Conservation (phyloP, 2,888 invertebrate species). For the Apamea epomidion region DNA sequence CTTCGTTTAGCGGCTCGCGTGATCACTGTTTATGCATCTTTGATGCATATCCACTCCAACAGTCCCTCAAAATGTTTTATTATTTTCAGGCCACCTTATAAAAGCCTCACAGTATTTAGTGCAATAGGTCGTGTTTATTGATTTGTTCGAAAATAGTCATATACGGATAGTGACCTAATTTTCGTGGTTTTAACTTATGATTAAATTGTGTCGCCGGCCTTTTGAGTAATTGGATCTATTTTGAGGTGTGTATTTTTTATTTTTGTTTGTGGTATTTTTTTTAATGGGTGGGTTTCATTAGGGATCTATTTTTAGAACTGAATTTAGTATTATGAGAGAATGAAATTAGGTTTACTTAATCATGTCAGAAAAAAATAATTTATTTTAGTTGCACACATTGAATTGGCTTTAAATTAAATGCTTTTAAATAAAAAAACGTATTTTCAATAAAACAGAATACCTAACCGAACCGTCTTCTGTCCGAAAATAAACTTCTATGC, state of each 20-base stretch:
- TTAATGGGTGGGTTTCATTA: constrained; percentile 18
- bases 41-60: constrained; percentile 75
- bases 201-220: constrained; percentile 49
- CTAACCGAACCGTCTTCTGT: background rate
- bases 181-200: constrained; percentile 60
- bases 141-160: constrained; percentile 71
- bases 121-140: constrained; percentile 80
- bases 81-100: constrained; percentile 84
- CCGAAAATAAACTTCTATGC: background rate
- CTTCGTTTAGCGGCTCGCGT: constrained; percentile 73
- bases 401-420: background rate
- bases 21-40: constrained; percentile 80
- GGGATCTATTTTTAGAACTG: constrained; percentile 28
- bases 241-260: constrained; percentile 39
- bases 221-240: constrained; percentile 62
- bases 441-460: background rate
- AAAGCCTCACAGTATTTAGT: constrained; percentile 77
- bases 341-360: background rate
- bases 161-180: constrained; percentile 71
- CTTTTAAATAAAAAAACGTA: background rate
- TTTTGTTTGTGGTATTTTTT: constrained; percentile 32
- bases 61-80: constrained; percentile 79
- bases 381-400: background rate
- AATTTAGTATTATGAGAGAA: background rate
- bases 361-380: background rate